Percentiles rank a stretch among this genome's conserved stretches.
Evolutionary conservation across 2,113 vertebrate species (phyloP).

Genomic region (Upupa epops): DNA sequence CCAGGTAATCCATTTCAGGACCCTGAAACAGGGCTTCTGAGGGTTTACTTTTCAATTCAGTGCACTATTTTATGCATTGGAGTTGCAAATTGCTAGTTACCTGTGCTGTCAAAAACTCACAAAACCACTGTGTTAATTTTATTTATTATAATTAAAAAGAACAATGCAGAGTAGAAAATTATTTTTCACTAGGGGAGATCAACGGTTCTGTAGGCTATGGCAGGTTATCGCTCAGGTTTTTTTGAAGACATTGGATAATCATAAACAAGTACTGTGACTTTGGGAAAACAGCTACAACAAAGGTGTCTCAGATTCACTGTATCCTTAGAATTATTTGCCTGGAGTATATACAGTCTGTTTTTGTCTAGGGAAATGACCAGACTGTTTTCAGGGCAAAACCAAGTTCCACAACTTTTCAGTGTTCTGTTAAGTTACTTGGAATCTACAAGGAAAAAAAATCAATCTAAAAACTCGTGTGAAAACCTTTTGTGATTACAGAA

Average conservation of each 20-base stretch:
- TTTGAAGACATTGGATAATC: not conserved
- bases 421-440: not conserved
- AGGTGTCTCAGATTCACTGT: not conserved
- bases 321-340: not conserved
- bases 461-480: not conserved
- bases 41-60: not conserved
- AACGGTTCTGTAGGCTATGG: not conserved
- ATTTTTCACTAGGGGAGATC: not conserved
- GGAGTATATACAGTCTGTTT: not conserved
- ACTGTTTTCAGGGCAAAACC: not conserved
- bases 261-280: not conserved
- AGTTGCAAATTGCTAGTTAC: not conserved
- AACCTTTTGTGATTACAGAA: not conserved
- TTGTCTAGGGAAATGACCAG: not conserved
- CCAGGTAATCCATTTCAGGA: not conserved
- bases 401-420: not conserved
- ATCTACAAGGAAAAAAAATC: not conserved
- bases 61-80: too few species aligned
- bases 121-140: not conserved
- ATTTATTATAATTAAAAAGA: not conserved
- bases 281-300: not conserved
- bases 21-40: not conserved
- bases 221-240: not conserved
- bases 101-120: rapidly evolving
- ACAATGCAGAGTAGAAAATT: not conserved